Evolutionary conservation across 2,113 vertebrate genomes (phyloP).

Genomic region (Hemicordylus capensis): DNA sequence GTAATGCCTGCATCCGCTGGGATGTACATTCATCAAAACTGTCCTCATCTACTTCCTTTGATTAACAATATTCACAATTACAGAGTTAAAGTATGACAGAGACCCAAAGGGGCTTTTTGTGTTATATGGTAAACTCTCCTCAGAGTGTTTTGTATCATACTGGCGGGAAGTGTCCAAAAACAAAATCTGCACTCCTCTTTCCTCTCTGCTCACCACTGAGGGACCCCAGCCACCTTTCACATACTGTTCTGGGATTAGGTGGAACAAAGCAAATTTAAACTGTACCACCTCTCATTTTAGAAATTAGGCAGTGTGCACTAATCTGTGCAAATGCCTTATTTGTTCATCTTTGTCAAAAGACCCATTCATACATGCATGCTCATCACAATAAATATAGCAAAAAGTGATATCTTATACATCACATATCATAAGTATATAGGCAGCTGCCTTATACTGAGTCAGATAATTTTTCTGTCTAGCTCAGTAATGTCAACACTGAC

Average conservation of each 20-base stretch:
- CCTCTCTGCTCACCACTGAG: background rate
- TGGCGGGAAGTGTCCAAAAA: background rate
- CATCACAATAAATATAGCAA: background rate
- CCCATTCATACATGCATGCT: background rate
- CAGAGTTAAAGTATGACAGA: background rate
- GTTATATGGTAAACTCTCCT: background rate
- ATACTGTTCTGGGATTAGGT: background rate
- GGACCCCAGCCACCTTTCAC: background rate
- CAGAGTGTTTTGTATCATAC: background rate
- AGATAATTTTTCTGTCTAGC: too few relatives aligned
- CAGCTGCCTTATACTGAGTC: too few relatives aligned
- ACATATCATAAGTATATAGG: too few relatives aligned
- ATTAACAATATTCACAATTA: background rate
- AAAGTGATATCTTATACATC: background rate
- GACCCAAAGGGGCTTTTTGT: background rate
- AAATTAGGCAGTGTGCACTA: background rate
- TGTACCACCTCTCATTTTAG: background rate
- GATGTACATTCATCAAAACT: background rate
- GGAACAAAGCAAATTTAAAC: background rate
- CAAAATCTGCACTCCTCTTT: background rate
- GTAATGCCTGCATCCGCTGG: background rate
- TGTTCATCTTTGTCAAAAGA: background rate
- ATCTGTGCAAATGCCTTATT: background rate
- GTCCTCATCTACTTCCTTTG: background rate
- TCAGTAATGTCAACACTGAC: too few relatives aligned